These are phyloP conservation scores for Drosophila colorata DNA, from an alignment of 2,888 invertebrate genomes.

Conservation along the genomic window DNA sequence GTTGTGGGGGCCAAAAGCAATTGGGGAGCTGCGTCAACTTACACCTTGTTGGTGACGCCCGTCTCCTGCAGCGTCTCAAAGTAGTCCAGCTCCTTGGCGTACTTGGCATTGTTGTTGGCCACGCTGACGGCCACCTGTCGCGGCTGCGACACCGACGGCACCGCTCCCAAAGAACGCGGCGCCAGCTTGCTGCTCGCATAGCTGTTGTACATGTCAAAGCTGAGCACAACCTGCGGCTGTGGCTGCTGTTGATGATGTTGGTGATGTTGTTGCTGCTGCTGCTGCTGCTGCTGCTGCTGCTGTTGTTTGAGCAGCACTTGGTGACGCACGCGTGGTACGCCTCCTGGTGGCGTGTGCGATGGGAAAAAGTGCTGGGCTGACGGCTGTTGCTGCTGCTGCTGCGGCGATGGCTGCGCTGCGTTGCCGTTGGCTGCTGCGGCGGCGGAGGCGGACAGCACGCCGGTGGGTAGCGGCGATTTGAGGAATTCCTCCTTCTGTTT, in stretches of 20 bases:
- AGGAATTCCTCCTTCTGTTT: constrained; percentile 96
- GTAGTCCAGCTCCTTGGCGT: constrained; percentile 82
- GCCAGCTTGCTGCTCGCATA: constrained; percentile 69
- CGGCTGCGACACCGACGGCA: constrained; percentile 30
- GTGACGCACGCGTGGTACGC: constrained; percentile 45
- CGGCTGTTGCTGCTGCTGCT: constrained; percentile 47
- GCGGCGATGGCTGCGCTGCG: constrained; percentile 41
- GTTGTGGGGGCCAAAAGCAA: too few species aligned
- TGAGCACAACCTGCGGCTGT: constrained; percentile 61
- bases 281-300: constrained; percentile 25
- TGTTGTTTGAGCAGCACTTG: constrained; percentile 53
- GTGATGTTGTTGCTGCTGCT: constrained; percentile 40
- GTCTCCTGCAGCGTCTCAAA: constrained; percentile 84
- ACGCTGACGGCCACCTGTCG: constrained; percentile 61
- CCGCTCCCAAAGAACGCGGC: constrained; percentile 58
- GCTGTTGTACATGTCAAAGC: constrained; percentile 82
- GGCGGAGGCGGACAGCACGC: constrained; percentile 40
- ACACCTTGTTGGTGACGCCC: constrained; percentile 85
- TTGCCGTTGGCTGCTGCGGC: constrained; percentile 43
- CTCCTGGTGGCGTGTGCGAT: constrained; percentile 58
- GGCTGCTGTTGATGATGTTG: constrained; percentile 64
- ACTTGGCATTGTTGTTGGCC: constrained; percentile 72
- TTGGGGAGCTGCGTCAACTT: constrained; percentile 37
- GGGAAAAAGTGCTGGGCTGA: constrained; percentile 65
- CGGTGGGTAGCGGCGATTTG: constrained; percentile 87